phyloP scores from a whole-genome alignment of 1,140 invertebrate genomes.

The Drosophila lacteicornis region DNA sequence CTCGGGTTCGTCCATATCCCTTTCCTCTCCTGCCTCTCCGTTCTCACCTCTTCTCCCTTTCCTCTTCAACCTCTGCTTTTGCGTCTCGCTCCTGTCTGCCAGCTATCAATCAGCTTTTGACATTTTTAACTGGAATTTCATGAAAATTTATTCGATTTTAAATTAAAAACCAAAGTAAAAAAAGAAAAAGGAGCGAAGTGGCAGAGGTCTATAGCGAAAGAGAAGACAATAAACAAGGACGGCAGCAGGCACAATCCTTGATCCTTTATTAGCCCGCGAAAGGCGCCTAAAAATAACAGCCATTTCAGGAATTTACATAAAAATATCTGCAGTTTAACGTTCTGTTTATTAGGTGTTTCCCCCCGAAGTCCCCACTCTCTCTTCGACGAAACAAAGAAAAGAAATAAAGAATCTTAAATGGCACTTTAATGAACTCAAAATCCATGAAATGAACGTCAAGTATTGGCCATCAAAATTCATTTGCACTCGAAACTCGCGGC shows the following conservation, averaged over 20 bases:
- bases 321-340: slow-evolving; percentile 61
- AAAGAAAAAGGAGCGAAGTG: slow-evolving; percentile 1
- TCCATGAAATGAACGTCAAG: slow-evolving; percentile 77
- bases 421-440: slow-evolving; percentile 82
- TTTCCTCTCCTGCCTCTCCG: slow-evolving; percentile 2
- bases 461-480: slow-evolving; percentile 81
- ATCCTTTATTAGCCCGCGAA: slow-evolving; percentile 55
- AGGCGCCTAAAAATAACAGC: slow-evolving; percentile 62
- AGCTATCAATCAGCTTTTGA: slow-evolving; percentile 83
- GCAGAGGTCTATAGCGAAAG: slow-evolving; percentile 1
- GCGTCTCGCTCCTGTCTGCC: slow-evolving; percentile 65
- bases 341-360: slow-evolving; percentile 59
- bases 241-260: slow-evolving; percentile 36
- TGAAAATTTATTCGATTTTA: slow-evolving; percentile 84
- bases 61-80: not conserved
- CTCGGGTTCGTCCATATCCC: slow-evolving; percentile 30
- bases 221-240: slow-evolving; percentile 24
- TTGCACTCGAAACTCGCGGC: slow-evolving; percentile 60
- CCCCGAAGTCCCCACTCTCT: not conserved
- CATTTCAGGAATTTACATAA: slow-evolving; percentile 81
- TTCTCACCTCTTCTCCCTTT: not conserved
- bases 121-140: slow-evolving; percentile 82
- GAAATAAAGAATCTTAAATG: slow-evolving; percentile 79
- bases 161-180: slow-evolving; percentile 61
- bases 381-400: slow-evolving; percentile 47